Evolutionary conservation across 1,140 invertebrate genomes (phyloP), one percentile per base, ranked within the genome.

Genomic region (Hyles vespertilio): DNA sequence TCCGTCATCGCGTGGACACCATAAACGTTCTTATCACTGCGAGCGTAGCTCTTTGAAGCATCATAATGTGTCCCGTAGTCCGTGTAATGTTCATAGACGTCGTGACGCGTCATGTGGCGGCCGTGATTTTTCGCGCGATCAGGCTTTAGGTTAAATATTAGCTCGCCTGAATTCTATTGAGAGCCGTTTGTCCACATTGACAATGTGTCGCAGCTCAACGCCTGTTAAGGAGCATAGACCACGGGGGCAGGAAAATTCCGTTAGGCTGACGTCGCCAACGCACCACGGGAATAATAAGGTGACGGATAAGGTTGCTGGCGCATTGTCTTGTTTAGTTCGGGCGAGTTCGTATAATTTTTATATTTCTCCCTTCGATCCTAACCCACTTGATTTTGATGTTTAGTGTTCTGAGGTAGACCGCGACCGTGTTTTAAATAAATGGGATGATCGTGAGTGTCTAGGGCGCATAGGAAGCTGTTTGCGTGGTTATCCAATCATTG

Each of bases 1-100:
- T 22, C 22, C 22, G 22, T 11, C 3, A 57, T 40, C 56, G 11
- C 48, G 49, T 51, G 12, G 12, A 10, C n/a, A 51, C 32, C 56
- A 49, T 51, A 49, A 58, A 4, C 56, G 22, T 44, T 51, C 56
- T 58, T 40, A 32, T 58, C 12, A n/a, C 32, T 48, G 56, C 56
- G 36, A 45, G 22, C 40, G 56, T 50, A 43, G 36, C 34, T 45
- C 40, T 51, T 51, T 49, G 5, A 58, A 10, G 33, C 32, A 32
- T 51, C 22, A 49, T 45, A 3, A 40, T 51, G 36, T 44, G 36
- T 45, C 36, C 43, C 36, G 48, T 22, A 22, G 22, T 22, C 22
- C 22, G 22, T 22, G 48, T 43, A 44, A 11, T 32, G 40, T n/a
- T 44, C 36, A 44, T 45, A 43, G 49, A 33, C 48, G 49, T 58